phyloP scores from a whole-genome alignment of 2,113 vertebrate species.

The Spilogale gracilis region DNA sequence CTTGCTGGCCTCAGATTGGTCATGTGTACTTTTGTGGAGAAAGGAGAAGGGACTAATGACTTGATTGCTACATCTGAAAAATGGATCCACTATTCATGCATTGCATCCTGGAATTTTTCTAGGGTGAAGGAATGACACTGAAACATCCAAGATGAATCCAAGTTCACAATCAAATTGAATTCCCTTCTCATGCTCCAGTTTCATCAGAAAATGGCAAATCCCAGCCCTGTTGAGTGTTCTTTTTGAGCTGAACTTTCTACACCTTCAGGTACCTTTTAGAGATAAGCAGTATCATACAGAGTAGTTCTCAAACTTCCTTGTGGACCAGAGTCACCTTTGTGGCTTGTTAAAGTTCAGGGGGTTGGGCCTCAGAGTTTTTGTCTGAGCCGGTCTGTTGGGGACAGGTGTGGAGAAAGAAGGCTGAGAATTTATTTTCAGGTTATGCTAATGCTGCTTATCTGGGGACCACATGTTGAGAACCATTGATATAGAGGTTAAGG shows the following conservation, averaged over 20 bases:
- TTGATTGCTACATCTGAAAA: slow-evolving; percentile 50
- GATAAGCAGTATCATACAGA: neutral
- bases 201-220: slow-evolving; percentile 37
- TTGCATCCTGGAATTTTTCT: slow-evolving; percentile 43
- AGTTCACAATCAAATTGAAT: neutral
- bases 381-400: neutral
- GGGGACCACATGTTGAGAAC: neutral
- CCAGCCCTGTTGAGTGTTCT: neutral
- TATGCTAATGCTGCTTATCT: neutral
- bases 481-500: neutral
- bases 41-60: neutral
- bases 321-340: neutral
- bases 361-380: neutral
- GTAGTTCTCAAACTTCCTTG: neutral
- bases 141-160: slow-evolving; percentile 18
- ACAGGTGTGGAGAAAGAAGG: neutral
- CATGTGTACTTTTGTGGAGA: neutral
- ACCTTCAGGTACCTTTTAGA: neutral
- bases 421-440: neutral
- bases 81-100: neutral
- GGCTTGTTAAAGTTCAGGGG: neutral
- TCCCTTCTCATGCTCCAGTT: neutral
- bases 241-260: neutral
- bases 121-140: neutral
- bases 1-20: neutral